These are phyloP conservation scores for Apantesis nais DNA, from an alignment of 2,888 invertebrate species.

Conservation along the genomic window DNA sequence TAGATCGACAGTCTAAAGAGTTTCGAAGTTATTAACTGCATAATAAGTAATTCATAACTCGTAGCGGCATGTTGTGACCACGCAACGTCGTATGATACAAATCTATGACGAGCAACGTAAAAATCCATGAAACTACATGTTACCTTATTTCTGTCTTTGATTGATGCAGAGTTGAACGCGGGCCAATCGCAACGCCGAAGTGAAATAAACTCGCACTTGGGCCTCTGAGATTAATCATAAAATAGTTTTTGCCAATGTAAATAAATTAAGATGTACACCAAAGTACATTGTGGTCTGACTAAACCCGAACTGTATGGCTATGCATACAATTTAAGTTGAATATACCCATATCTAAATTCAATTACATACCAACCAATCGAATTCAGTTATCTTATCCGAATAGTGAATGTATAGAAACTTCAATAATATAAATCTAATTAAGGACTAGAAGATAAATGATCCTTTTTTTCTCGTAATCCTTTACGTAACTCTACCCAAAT, in stretches of 20 bases:
- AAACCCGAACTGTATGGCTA: not conserved
- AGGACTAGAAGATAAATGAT: not conserved
- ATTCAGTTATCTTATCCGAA: not conserved
- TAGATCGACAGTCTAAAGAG: not conserved
- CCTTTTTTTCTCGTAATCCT: not conserved
- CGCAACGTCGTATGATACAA: not conserved
- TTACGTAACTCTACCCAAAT: not conserved
- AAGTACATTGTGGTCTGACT: not conserved
- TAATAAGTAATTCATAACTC: not conserved
- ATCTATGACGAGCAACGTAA: no score
- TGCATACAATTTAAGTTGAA: not conserved
- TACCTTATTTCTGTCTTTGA: no score
- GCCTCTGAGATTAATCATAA: not conserved
- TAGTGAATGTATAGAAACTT: not conserved
- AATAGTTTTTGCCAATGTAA: no score
- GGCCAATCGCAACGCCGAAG: no score
- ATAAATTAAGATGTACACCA: no score
- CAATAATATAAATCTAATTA: not conserved
- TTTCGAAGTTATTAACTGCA: no score
- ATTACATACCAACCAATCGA: not conserved
- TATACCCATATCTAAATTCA: not conserved
- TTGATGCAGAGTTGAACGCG: no score
- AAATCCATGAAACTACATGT: no score
- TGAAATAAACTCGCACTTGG: no score
- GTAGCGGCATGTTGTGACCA: no score